A percentile compares a stretch with the other conserved stretches of the same genome.
phyloP scores from a whole-genome alignment of 2,888 invertebrate species.

The Agrypnus murinus region DNA sequence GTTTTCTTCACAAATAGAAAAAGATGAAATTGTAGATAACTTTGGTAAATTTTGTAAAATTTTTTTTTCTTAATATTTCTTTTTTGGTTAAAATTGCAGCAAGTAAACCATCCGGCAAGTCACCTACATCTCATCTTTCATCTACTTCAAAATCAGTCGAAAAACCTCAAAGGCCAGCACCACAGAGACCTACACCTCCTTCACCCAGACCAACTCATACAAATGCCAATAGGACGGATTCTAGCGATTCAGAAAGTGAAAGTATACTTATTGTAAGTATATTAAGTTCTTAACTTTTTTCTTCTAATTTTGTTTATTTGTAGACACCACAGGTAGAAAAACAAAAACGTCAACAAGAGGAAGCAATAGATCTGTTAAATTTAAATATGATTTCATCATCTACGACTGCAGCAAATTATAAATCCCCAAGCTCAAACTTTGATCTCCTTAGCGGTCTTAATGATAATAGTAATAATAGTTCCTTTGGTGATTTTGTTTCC shows the following conservation, averaged over 20 bases:
- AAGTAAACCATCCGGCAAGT: constrained; percentile 68
- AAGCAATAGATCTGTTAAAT: constrained; percentile 77
- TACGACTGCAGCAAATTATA: constrained; percentile 60
- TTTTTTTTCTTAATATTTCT: not conserved
- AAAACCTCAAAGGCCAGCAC: constrained; percentile 65
- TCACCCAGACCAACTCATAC: constrained; percentile 58
- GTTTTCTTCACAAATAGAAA: constrained; percentile 86
- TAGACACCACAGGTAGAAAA: constrained; percentile 16
- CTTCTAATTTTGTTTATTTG: too few relatives aligned
- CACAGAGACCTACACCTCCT: constrained; percentile 68
- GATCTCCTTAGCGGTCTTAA: constrained; percentile 76
- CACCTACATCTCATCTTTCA: constrained; percentile 33
- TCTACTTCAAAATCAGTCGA: constrained; percentile 58
- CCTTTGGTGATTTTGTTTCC: constrained; percentile 72
- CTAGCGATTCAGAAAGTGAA: constrained; percentile 63
- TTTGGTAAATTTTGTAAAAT: constrained; percentile 76
- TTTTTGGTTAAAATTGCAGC: constrained; percentile 65
- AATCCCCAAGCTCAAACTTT: constrained; percentile 72
- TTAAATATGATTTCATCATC: constrained; percentile 65
- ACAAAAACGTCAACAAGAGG: constrained; percentile 61
- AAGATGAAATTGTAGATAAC: constrained; percentile 88
- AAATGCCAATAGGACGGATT: constrained; percentile 57
- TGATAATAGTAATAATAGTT: constrained; percentile 62
- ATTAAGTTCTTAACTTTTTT: too few relatives aligned
- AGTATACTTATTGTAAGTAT: constrained; percentile 45